Evolutionary conservation across 2,888 invertebrate genomes (phyloP).

Genomic region (Rutpela maculata): DNA sequence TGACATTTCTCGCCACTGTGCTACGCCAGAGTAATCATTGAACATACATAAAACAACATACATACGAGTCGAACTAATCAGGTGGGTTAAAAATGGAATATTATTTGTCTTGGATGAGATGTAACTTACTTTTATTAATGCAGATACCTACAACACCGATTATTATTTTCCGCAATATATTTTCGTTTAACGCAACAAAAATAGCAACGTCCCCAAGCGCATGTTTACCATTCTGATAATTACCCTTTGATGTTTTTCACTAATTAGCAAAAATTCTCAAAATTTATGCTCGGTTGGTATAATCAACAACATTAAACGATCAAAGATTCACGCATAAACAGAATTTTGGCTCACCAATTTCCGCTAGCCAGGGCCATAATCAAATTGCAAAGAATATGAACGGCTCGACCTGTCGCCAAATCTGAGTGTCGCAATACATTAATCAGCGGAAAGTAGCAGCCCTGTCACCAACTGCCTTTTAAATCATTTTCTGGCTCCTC

Average conservation of each 20-base stretch:
- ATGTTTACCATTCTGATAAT: conserved; percentile 14
- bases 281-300: background rate
- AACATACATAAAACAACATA: too few species aligned
- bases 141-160: background rate
- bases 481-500: conserved; percentile 31
- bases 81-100: too few species aligned
- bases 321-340: conserved; percentile 3
- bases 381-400: conserved; percentile 32
- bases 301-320: conserved; percentile 3
- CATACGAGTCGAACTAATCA: too few species aligned
- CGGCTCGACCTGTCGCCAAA: conserved; percentile 32
- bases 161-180: background rate
- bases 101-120: too few species aligned
- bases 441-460: conserved; percentile 27
- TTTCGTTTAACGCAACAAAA: background rate
- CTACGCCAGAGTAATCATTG: too few species aligned
- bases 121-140: too few species aligned
- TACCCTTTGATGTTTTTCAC: conserved; percentile 15
- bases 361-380: conserved; percentile 11
- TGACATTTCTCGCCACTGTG: too few species aligned
- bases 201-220: background rate
- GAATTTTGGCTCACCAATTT: conserved; percentile 11
- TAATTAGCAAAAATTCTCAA: conserved; percentile 13
- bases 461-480: conserved; percentile 28
- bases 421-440: conserved; percentile 23